These are phyloP conservation scores for Cinclus mexicanus DNA, from an alignment of 2,113 vertebrate species.

Conservation along the genomic window DNA sequence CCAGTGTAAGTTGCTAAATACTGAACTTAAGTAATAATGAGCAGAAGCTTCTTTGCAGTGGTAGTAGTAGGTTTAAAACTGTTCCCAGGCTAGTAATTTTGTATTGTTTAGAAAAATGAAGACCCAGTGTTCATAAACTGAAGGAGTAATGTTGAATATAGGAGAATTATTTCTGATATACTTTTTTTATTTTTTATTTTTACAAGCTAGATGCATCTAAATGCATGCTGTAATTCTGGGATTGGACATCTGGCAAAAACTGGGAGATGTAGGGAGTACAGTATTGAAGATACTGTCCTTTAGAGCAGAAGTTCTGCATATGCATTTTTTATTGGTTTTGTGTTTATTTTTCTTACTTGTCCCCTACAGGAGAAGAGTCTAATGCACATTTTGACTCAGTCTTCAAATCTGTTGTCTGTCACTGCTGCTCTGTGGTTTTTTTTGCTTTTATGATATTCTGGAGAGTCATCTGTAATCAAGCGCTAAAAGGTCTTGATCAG, in stretches of 20 bases:
- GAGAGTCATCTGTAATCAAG: not conserved
- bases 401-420: not conserved
- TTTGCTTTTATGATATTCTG: not conserved
- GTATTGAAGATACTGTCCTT: not conserved
- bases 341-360: not conserved
- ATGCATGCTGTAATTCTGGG: not conserved
- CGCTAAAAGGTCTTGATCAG: not conserved
- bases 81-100: not conserved
- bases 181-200: not conserved
- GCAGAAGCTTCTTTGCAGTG: fast-evolving
- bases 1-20: not conserved
- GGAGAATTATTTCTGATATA: not conserved
- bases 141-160: not conserved
- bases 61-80: not conserved
- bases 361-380: not conserved
- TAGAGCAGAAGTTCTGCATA: not conserved
- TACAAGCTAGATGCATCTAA: not conserved
- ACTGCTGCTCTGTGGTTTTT: not conserved
- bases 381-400: not conserved
- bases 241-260: not conserved
- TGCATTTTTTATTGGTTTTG: not conserved
- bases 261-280: not conserved
- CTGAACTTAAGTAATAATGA: not conserved
- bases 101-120: not conserved
- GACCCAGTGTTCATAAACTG: not conserved